Conservation (phyloP, 2,113 vertebrate genomes). For the Oryctolagus cuniculus region mOryCun1.1 NC_091435.1:9105001-9105500, state of each 20-base stretch:
- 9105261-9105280: background rate
- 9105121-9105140: background rate
- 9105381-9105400: background rate
- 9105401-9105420: background rate
- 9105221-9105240: background rate
- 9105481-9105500: background rate
- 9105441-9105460: background rate
- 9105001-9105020: background rate
- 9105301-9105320: accelerated
- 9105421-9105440: background rate
- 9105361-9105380: background rate
- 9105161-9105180: background rate
- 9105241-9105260: background rate
- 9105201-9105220: background rate
- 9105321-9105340: background rate
- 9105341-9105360: background rate
- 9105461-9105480: background rate
- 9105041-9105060: background rate
- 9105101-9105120: background rate
- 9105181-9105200: background rate
- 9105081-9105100: background rate
- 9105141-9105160: background rate
- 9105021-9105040: background rate
- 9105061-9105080: background rate
- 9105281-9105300: background rate